Evolutionary conservation across 2,797 vertebrate species (phyloP).

Genomic region (Pangasius larnaudii): DNA sequence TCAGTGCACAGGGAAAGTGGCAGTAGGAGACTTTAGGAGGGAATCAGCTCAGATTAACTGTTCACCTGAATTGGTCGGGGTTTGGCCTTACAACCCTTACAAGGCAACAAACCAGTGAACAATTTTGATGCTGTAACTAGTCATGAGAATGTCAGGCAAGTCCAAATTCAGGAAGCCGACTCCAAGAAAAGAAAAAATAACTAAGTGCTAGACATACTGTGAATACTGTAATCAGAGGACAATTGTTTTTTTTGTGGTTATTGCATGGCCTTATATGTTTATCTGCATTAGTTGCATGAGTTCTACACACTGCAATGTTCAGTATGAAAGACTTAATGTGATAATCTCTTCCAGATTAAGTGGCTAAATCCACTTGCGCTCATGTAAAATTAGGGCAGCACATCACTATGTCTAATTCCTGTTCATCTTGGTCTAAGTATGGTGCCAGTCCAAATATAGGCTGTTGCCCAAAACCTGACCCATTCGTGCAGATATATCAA

Average conservation of each 20-base stretch:
- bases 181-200: no score
- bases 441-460: background rate
- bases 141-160: constrained; percentile 19
- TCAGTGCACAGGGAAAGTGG: background rate
- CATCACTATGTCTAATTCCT: background rate
- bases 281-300: constrained; percentile 22
- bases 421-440: no score
- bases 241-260: constrained; percentile 7
- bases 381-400: constrained; percentile 50
- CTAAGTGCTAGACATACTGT: background rate
- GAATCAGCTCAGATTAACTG: constrained; percentile 13
- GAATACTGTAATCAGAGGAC: background rate
- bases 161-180: background rate
- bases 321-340: constrained; percentile 27
- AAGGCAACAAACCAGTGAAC: background rate
- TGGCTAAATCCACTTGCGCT: constrained; percentile 41
- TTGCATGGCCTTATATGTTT: background rate
- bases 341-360: constrained; percentile 48
- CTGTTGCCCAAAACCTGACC: background rate
- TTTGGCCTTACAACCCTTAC: background rate
- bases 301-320: constrained; percentile 12
- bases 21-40: background rate
- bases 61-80: constrained; percentile 15
- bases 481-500: background rate
- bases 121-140: background rate